Percentiles rank a stretch among this genome's conserved stretches.
These are phyloP conservation scores for Matsumyia berberina DNA, from an alignment of 2,888 invertebrate species.

Conservation along the genomic window DNA sequence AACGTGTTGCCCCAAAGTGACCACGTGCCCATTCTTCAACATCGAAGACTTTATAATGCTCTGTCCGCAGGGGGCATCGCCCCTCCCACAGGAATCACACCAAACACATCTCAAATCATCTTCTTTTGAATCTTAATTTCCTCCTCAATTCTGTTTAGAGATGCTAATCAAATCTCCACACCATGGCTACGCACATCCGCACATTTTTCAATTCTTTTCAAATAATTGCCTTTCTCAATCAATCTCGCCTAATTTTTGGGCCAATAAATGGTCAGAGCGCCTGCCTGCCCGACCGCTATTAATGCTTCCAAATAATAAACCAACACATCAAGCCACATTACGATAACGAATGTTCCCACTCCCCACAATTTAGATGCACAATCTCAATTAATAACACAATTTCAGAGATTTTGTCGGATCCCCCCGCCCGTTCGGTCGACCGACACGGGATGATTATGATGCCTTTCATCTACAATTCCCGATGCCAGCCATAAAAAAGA, in stretches of 20 bases:
- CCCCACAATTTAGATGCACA: slow-evolving; percentile 43
- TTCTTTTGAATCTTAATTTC: slow-evolving; percentile 30
- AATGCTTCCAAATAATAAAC: slow-evolving; percentile 28
- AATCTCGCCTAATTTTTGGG: slow-evolving; percentile 36
- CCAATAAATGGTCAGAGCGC: slow-evolving; percentile 15
- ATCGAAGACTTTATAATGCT: neutral
- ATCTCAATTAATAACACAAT: slow-evolving; percentile 68
- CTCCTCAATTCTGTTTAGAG: neutral
- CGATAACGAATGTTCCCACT: slow-evolving; percentile 25
- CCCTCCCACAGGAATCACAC: slow-evolving; percentile 16
- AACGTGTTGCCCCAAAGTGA: neutral
- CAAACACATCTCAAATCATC: slow-evolving; percentile 12
- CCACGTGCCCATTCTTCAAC: slow-evolving; percentile 11
- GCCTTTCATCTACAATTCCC: slow-evolving; percentile 33
- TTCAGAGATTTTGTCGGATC: slow-evolving; percentile 37
- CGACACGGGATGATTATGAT: slow-evolving; percentile 34
- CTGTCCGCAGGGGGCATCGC: neutral
- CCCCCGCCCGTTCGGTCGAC: no score
- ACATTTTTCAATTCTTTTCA: slow-evolving; percentile 53
- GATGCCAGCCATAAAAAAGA: slow-evolving; percentile 47
- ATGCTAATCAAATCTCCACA: slow-evolving; percentile 53
- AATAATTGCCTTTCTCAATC: slow-evolving; percentile 51
- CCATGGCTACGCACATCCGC: slow-evolving; percentile 27
- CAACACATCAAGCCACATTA: slow-evolving; percentile 12
- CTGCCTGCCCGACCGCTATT: slow-evolving; percentile 8